Base-by-base conservation (phyloP, 1,140 invertebrate species). In the Mya arenaria region DNA sequence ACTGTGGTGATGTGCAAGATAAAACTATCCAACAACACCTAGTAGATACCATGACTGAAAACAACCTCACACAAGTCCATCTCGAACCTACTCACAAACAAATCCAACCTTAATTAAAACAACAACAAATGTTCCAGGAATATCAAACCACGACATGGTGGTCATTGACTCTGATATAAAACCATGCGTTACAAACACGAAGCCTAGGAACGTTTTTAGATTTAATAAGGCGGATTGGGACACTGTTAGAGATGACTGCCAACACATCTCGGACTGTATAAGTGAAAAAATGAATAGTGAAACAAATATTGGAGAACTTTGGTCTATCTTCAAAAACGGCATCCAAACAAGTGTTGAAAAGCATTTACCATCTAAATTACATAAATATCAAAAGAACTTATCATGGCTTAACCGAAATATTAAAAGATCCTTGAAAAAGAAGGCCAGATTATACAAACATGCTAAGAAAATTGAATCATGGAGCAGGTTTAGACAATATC, bases 21-120 rank as follows among this genome's bases (percentile, higher is more conserved):
- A 52, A 8, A 52, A 52, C 48, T 52, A 52, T 8, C 1, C 8
- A 3, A 52, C 48, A 52, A 52, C 8, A 52, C 2, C 25, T 52
- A 52, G 25, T 52, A n/a, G 48, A 52, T 52, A 52, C 25, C 48
- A 52, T 52, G 48, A 52, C 17, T 52, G 48, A 52, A 52, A 52
- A 52, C 28, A 72, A 71, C 44, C 23, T 71, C 25, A 56, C 37
- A 55, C 78, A 78, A 69, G 36, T 78, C 1, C 74, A 79, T 32
- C 19, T 58, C 0, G 36, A 69, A 78, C 56, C 56, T 17, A 82
- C 79, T 17, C 23, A 68, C 44, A 28, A n/a, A 71, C 36, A 23
- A 80, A 84, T 39, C 36, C 83, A 30, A 48, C 56, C 5, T 17
- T 80, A 0, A 56, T 73, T 5, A 82, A 84, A 56, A 62, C 66